phyloP scores from a whole-genome alignment of 2,888 invertebrate genomes.

The Phengaris alcon region DNA sequence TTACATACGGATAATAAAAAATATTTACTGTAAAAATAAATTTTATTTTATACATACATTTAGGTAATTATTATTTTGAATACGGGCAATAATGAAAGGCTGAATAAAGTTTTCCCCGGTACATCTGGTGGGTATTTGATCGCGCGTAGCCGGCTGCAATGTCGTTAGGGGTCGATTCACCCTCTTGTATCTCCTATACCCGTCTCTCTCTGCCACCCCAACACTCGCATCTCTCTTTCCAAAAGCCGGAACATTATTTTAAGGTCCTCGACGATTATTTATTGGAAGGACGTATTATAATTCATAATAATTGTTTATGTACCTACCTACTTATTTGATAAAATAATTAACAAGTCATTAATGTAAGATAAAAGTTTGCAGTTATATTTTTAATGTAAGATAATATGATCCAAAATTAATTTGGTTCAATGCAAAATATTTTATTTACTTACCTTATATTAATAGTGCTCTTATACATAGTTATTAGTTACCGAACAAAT shows the following conservation, averaged over 20 bases:
- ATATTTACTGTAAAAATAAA: too few species aligned
- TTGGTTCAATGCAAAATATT: too few species aligned
- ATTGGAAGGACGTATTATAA: background rate
- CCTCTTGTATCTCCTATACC: slow-evolving; percentile 60
- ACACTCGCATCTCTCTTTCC: slow-evolving; percentile 54
- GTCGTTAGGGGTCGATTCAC: slow-evolving; percentile 72
- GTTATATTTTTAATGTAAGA: too few species aligned
- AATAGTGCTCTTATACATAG: too few species aligned
- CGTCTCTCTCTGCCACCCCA: slow-evolving; percentile 68
- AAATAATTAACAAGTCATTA: too few species aligned
- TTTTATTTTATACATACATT: background rate
- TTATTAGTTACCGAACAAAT: background rate
- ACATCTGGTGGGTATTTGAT: slow-evolving; percentile 39
- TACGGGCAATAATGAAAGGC: background rate
- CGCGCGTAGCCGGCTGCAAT: slow-evolving; percentile 54
- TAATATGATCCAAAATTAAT: too few species aligned
- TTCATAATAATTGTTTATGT: background rate
- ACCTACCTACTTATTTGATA: too few species aligned
- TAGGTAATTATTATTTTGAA: background rate
- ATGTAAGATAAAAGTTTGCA: too few species aligned
- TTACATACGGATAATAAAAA: too few species aligned
- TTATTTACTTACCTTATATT: too few species aligned
- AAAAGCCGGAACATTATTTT: slow-evolving; percentile 32
- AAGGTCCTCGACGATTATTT: slow-evolving; percentile 14
- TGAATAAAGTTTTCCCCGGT: slow-evolving; percentile 8